Evolutionary conservation across 2,888 invertebrate genomes (phyloP).

Genomic region (Stratiomys singularior): DNA sequence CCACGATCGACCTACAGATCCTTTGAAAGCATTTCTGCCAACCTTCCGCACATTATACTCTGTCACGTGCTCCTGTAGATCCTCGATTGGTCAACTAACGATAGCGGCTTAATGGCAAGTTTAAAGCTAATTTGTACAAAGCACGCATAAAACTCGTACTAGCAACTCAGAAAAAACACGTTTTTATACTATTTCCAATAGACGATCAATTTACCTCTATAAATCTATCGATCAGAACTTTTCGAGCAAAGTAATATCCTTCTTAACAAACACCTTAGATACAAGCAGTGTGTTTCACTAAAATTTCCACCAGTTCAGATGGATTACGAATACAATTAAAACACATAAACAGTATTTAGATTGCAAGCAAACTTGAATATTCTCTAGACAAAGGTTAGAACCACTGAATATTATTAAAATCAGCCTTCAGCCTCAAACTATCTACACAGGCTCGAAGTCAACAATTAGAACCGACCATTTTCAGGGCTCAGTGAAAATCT

Average conservation of each 20-base stretch:
- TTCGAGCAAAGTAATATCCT: not conserved
- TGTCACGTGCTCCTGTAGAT: not conserved
- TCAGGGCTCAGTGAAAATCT: not conserved
- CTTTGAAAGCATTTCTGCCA: conserved; percentile 6
- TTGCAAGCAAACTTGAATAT: not conserved
- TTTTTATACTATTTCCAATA: conserved; percentile 35
- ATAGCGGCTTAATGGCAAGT: not conserved
- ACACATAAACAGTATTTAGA: not conserved
- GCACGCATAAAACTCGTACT: conserved; percentile 9
- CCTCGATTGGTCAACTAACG: not conserved
- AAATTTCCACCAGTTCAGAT: not conserved
- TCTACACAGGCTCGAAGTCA: not conserved
- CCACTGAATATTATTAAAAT: not conserved
- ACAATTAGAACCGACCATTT: not conserved
- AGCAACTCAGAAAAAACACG: conserved; percentile 19
- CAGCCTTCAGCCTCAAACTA: too few species aligned
- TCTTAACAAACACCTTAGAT: not conserved
- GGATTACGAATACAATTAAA: not conserved
- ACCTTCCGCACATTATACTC: not conserved
- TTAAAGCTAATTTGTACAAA: not conserved
- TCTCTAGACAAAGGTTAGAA: not conserved
- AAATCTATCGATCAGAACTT: not conserved
- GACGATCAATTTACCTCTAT: not conserved
- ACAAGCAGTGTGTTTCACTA: not conserved
- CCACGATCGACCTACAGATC: not conserved